A percentile compares a stretch with the other conserved stretches of the same genome.
Evolutionary conservation across 2,888 invertebrate species (phyloP).

Genomic region (Drosophila phalerata): DNA sequence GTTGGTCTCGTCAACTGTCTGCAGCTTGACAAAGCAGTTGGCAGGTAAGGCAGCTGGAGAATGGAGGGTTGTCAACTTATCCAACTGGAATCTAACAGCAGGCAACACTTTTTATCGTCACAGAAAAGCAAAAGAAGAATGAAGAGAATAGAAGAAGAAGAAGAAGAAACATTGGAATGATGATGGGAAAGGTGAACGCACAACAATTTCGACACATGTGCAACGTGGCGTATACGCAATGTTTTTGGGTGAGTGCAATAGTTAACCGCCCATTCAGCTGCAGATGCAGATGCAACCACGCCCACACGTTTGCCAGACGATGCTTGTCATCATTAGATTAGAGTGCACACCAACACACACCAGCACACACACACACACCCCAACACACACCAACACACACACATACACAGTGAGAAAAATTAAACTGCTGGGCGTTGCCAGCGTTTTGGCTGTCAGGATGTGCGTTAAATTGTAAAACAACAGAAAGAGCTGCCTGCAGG

Average conservation of each 20-base stretch:
- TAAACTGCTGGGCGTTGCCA: conserved; percentile 67
- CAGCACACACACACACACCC: conserved; percentile 26
- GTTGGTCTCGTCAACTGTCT: conserved; percentile 21
- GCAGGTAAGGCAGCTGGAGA: conserved; percentile 11
- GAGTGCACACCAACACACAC: conserved; percentile 47
- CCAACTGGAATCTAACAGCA: conserved; percentile 34
- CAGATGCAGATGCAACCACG: conserved; percentile 29
- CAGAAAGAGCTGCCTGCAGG: conserved; percentile 42
- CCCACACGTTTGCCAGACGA: conserved; percentile 57
- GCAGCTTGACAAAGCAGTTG: conserved; percentile 35
- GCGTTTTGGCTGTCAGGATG: conserved; percentile 70
- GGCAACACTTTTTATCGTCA: conserved; percentile 23
- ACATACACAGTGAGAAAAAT: conserved; percentile 50
- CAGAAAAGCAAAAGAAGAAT: conserved; percentile 13
- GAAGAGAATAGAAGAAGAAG: not conserved
- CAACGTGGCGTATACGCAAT: conserved; percentile 75
- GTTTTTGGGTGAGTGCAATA: conserved; percentile 44
- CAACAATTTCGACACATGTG: conserved; percentile 62
- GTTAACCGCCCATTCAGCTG: conserved; percentile 10
- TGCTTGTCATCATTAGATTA: conserved; percentile 82
- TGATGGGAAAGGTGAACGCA: conserved; percentile 42
- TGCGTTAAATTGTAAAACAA: conserved; percentile 82
- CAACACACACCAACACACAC: conserved; percentile 34
- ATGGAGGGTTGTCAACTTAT: conserved; percentile 21
- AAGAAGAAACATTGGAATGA: not conserved